Base-by-base conservation (phyloP, 2,797 vertebrate species). In the Euthynnus affinis region DNA sequence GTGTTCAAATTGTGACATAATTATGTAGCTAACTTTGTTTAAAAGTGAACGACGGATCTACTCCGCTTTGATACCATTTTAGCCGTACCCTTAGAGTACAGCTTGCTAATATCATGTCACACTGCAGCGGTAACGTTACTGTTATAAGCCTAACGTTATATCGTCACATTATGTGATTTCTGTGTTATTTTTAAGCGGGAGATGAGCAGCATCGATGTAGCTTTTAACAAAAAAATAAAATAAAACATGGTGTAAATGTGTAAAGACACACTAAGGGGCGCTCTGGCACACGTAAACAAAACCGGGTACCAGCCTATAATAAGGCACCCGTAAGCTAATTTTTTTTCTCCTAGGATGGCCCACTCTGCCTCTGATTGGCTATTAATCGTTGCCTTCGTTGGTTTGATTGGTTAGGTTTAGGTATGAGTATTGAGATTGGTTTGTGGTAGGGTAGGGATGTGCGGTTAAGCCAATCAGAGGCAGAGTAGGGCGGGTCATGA, bases 241-340 rank as follows among this genome's bases (percentile, higher is more conserved):
- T 49, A 2, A 20, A 8, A 49, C 18, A 8, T 1, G 1, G n/a
- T 56, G 40, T 27, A n/a, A n/a, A 20, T 66, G 5, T 48, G 6
- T 23, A 23, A 49, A 52, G 0, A 0, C 0, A 29, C 82, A 68
- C 52, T 60, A 76, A 79, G 56, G 80, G 82, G 6, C 71, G 52
- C 72, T 15, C 20, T 64, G 6, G 6, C 37, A 53, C 23, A 40
- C 15, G 6, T 22, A 46, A 17, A 29, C 2, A 69, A 9, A 53
- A 20, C 20, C 13, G 25, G n/a, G 40, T 14, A 37, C n/a, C 15
- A 12, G 42, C 37, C 14, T 27, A 9, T 10, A 9, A 9, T 40
- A 40, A 40, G 18, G 5, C 12, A 22, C 6, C 0, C 6, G 37
- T 37, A 37, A 12, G 1, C 29, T 6, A 6, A 12, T 37, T 37